These are phyloP conservation scores for Folsomia candida DNA, from an alignment of 2,888 invertebrate species.

Conservation along the genomic window DNA sequence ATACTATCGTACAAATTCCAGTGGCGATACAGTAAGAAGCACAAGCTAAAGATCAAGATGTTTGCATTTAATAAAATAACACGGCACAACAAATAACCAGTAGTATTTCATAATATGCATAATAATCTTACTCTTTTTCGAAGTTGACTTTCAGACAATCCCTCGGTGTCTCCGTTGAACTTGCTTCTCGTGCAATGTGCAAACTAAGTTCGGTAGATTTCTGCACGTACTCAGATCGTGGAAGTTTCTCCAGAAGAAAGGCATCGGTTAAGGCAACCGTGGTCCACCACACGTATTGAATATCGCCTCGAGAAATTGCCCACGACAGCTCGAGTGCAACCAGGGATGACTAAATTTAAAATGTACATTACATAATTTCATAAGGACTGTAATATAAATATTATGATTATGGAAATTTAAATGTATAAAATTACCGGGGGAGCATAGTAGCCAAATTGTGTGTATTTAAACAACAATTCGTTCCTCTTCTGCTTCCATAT, in stretches of 20 bases:
- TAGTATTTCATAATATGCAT: too few species aligned
- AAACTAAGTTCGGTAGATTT: slow-evolving; percentile 64
- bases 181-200: slow-evolving; percentile 69
- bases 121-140: slow-evolving; percentile 65
- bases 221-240: slow-evolving; percentile 65
- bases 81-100: too few species aligned
- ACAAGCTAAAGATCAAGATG: too few species aligned
- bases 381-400: too few species aligned
- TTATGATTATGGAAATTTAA: too few species aligned
- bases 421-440: slow-evolving; percentile 65
- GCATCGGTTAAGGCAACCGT: slow-evolving; percentile 81
- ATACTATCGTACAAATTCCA: slow-evolving; percentile 88
- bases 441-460: slow-evolving; percentile 83
- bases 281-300: slow-evolving; percentile 75
- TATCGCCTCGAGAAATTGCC: slow-evolving; percentile 80
- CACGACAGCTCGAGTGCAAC: slow-evolving; percentile 72
- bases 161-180: slow-evolving; percentile 53
- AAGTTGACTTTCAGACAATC: slow-evolving; percentile 66
- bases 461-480: slow-evolving; percentile 83
- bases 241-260: slow-evolving; percentile 68
- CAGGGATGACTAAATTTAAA: slow-evolving; percentile 33
- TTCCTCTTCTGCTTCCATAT: slow-evolving; percentile 81
- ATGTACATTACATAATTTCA: too few species aligned
- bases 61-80: not conserved
- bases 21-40: slow-evolving; percentile 79